Base-by-base conservation (phyloP, 1,140 invertebrate species). In the Paraescarpia echinospica region DNA sequence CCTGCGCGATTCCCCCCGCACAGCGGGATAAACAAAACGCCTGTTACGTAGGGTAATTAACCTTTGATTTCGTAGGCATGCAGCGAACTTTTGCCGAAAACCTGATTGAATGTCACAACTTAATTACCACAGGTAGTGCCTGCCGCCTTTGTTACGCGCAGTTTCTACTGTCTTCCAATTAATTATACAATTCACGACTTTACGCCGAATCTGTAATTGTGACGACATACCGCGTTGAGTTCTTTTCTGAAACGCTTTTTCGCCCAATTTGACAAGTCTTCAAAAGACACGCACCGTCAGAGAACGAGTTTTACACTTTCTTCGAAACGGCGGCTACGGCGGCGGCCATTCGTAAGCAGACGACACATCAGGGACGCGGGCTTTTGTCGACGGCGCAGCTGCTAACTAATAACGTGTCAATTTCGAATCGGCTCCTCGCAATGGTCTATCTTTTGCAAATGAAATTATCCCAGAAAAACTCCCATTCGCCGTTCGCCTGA, bases 371-470 rank as follows among this genome's bases (percentile, higher is more conserved):
- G 59, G 59, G 59, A 77, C 59, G 59, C 59, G 59, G 12, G 59
- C 59, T 77, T 27, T 77, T 77, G 59, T 77, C 59, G 59, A 31
- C 59, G 59, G 59, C 59, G 59, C 59, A 77, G 59, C 59, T 77
- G 59, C 59, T 18, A 77, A 77, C 59, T 77, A 77, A 77, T 77
- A 77, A 77, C 59, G 59, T 77, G 59, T 77, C 59, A 77, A 27
- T 77, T 77, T 77, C 59, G 59, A 77, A 77, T 77, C 59, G 59
- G 59, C 59, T 77, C 59, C 59, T 77, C 59, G 59, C 59, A 77
- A 77, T 77, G 59, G 59, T 77, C 59, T 77, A 77, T 77, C 59
- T 6, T 77, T 77, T 77, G 59, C 59, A 77, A 77, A 77, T 77
- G 59, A 77, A 77, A 77, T 77, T 77, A 77, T 77, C 59, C 59